Percentiles rank a stretch among this genome's conserved stretches.
Evolutionary conservation across 2,888 invertebrate species (phyloP).

Genomic region (Drosophila picticornis): DNA sequence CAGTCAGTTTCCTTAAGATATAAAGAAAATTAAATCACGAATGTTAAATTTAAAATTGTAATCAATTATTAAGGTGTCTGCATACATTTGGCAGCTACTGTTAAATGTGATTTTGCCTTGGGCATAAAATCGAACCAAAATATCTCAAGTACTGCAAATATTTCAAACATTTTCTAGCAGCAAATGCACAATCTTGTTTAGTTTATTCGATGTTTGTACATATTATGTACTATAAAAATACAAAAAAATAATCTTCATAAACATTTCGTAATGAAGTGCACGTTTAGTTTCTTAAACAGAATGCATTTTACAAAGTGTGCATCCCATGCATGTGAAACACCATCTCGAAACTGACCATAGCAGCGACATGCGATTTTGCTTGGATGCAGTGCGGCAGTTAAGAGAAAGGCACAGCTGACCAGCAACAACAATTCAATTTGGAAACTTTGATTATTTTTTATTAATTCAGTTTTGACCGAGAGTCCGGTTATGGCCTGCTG

Average conservation of each 20-base stretch:
- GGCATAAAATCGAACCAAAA: constrained; percentile 1
- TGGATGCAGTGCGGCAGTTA: constrained; percentile 25
- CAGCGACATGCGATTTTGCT: constrained; percentile 12
- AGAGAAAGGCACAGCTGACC: constrained; percentile 35
- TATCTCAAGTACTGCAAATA: constrained; percentile 23
- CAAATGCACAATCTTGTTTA: constrained; percentile 11
- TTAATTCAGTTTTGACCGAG: constrained; percentile 44
- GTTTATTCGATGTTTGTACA: neutral
- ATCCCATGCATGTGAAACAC: neutral
- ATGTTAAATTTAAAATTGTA: neutral
- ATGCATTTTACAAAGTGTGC: constrained; percentile 8
- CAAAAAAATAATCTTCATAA: neutral
- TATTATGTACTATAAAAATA: neutral
- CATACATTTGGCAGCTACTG: constrained; percentile 12
- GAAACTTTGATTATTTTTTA: constrained; percentile 40
- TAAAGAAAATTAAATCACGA: neutral
- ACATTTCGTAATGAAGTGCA: neutral
- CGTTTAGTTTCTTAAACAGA: neutral
- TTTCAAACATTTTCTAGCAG: constrained; percentile 4
- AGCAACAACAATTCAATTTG: constrained; percentile 23
- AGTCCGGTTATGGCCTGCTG: constrained; percentile 31
- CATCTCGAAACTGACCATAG: neutral
- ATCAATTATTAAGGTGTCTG: neutral
- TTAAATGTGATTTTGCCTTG: neutral
- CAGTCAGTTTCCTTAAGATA: neutral